phyloP scores from a whole-genome alignment of 2,888 invertebrate species.

The Harpalus rubripes region DNA sequence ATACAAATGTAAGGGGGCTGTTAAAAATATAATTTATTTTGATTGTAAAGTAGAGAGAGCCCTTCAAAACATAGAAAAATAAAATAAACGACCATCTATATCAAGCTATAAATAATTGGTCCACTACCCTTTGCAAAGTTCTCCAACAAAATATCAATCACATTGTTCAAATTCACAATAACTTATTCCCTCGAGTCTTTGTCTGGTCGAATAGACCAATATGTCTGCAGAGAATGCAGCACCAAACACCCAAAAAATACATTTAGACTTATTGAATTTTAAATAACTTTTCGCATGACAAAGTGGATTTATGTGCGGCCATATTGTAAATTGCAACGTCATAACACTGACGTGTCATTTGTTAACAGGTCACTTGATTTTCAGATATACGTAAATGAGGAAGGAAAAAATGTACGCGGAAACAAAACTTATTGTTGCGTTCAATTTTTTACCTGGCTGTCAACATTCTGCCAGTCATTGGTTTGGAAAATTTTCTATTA shows the following conservation, averaged over 20 bases:
- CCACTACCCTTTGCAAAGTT: neutral
- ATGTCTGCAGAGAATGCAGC: conserved; percentile 69
- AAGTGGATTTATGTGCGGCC: conserved; percentile 67
- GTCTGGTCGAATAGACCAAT: conserved; percentile 64
- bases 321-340: conserved; percentile 57
- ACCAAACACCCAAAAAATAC: conserved; percentile 68
- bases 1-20: too few relatives aligned
- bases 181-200: neutral
- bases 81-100: conserved; percentile 9
- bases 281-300: conserved; percentile 69
- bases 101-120: conserved; percentile 36
- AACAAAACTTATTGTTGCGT: conserved; percentile 46
- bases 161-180: neutral
- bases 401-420: conserved; percentile 20
- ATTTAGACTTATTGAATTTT: conserved; percentile 69
- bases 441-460: conserved; percentile 59
- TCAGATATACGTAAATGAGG: conserved; percentile 33
- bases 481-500: conserved; percentile 66
- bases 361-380: conserved; percentile 55
- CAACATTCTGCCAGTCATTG: conserved; percentile 64
- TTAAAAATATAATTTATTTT: conserved; percentile 28
- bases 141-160: neutral
- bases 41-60: neutral
- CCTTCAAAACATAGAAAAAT: conserved; percentile 1
- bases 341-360: conserved; percentile 59